Percentiles rank a stretch among this genome's conserved stretches.
These are phyloP conservation scores for Achroia grisella DNA, from an alignment of 1,140 invertebrate genomes.

Conservation along the genomic window DNA sequence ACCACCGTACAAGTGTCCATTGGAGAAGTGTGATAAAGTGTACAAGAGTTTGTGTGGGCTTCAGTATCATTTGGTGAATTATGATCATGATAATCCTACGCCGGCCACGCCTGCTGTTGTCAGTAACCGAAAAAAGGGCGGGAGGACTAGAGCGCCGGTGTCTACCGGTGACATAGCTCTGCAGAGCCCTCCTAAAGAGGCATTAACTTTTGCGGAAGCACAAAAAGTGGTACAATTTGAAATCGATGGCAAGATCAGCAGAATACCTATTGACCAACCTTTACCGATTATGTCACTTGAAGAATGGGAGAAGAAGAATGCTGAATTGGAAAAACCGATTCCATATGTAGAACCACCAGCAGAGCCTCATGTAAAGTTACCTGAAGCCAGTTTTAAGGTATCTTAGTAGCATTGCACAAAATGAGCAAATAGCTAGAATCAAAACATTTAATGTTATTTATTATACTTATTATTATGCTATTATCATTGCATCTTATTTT, in stretches of 20 bases:
- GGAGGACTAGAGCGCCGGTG: slow-evolving; percentile 56
- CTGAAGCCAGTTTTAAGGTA: slow-evolving; percentile 88
- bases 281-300: slow-evolving; percentile 78
- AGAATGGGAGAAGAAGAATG: slow-evolving; percentile 76
- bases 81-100: slow-evolving; percentile 83
- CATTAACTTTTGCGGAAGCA: slow-evolving; percentile 83
- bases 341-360: slow-evolving; percentile 65
- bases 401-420: background rate
- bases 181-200: slow-evolving; percentile 74
- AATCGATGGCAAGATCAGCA: slow-evolving; percentile 81
- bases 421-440: too few species aligned
- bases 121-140: slow-evolving; percentile 70
- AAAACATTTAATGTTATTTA: too few species aligned
- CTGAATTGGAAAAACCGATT: slow-evolving; percentile 72
- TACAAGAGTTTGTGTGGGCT: slow-evolving; percentile 91
- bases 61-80: slow-evolving; percentile 89
- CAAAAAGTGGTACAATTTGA: slow-evolving; percentile 91
- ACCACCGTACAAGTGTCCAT: slow-evolving; percentile 89
- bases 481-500: too few species aligned
- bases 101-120: slow-evolving; percentile 71
- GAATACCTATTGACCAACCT: slow-evolving; percentile 77
- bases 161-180: slow-evolving; percentile 68
- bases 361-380: slow-evolving; percentile 79
- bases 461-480: too few species aligned
- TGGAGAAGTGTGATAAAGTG: slow-evolving; percentile 86